These are phyloP conservation scores for Diaphora mendica DNA, from an alignment of 2,888 invertebrate genomes.

Conservation along the genomic window DNA sequence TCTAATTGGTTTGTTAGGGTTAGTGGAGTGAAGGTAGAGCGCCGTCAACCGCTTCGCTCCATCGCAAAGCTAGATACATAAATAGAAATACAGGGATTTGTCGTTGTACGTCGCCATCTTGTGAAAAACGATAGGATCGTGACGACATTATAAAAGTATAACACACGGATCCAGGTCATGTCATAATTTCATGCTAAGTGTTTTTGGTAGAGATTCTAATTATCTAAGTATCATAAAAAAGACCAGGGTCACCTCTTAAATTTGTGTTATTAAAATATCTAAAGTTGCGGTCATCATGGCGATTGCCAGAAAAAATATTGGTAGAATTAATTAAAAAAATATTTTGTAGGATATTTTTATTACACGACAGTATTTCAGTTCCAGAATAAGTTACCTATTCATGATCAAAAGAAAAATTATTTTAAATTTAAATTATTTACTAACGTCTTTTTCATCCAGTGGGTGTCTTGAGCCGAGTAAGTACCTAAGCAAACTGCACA, in stretches of 20 bases:
- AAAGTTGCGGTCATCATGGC: background rate
- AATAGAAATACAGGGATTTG: constrained; percentile 86
- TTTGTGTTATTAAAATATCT: background rate
- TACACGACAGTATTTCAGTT: background rate
- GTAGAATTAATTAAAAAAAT: constrained; percentile 9
- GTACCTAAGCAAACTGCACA: background rate
- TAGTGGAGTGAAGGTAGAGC: constrained; percentile 44
- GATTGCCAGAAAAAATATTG: background rate
- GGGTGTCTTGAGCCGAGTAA: background rate
- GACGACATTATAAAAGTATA: constrained; percentile 80
- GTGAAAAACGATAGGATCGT: constrained; percentile 86
- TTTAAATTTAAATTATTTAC: background rate
- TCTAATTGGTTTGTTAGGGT: constrained; percentile 41
- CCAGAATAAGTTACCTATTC: background rate
- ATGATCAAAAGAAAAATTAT: background rate
- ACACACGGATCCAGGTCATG: constrained; percentile 72
- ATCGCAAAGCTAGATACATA: constrained; percentile 81
- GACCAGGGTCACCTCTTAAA: constrained; percentile 1
- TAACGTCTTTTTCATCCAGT: background rate
- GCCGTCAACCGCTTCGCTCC: constrained; percentile 59
- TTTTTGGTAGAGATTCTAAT: constrained; percentile 10
- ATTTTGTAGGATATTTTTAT: background rate
- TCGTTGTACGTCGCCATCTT: constrained; percentile 85
- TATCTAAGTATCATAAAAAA: constrained; percentile 1
- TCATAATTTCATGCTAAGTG: constrained; percentile 41